phyloP scores from a whole-genome alignment of 2,113 vertebrate species.

The Engystomops pustulosus region DNA sequence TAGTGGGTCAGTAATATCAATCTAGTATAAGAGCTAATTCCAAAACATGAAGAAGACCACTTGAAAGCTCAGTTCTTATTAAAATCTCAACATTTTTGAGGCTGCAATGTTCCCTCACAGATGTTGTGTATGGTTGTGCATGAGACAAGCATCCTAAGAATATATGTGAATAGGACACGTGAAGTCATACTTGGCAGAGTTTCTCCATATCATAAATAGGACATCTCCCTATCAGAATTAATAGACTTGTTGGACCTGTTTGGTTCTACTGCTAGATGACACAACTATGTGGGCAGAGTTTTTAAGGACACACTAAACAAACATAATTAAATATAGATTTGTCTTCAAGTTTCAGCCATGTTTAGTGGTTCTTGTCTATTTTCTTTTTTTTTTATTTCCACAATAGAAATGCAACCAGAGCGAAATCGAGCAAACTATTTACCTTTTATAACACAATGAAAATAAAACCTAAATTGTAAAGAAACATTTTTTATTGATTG shows the following conservation, averaged over 20 bases:
- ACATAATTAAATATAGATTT: conserved; percentile 44
- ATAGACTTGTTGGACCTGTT: conserved; percentile 38
- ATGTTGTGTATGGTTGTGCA: not conserved
- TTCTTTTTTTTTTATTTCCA: not conserved
- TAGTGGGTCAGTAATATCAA: no score
- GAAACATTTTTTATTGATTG: no score
- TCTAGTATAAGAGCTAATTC: no score
- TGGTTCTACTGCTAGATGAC: conserved; percentile 38
- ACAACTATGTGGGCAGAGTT: conserved; percentile 42
- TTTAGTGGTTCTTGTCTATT: not conserved
- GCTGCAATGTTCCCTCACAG: not conserved
- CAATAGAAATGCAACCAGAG: not conserved
- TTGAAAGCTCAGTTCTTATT: not conserved
- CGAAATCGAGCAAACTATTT: not conserved
- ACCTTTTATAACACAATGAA: not conserved
- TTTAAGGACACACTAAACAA: conserved; percentile 40
- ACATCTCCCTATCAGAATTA: conserved; percentile 31
- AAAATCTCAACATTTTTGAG: no score
- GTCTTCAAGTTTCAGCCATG: conserved; percentile 23
- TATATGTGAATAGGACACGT: not conserved
- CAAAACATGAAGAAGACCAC: not conserved
- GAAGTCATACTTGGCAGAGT: conserved; percentile 37
- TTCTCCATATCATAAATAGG: conserved; percentile 46
- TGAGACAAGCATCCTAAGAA: conserved; percentile 7
- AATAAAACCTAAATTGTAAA: no score